Evolutionary conservation across 2,888 invertebrate species (phyloP).

Genomic region (Oxytorus armatus): DNA sequence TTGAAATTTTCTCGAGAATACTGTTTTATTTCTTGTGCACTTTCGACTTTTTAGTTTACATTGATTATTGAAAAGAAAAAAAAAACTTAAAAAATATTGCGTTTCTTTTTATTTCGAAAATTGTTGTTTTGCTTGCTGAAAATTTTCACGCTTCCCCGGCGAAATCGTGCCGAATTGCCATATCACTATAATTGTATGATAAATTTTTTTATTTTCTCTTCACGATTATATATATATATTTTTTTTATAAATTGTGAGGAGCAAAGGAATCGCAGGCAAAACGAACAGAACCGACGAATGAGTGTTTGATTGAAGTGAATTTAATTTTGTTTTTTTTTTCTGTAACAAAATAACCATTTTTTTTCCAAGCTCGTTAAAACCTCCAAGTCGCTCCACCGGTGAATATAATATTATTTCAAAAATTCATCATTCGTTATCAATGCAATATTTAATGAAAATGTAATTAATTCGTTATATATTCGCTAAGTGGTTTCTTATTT

Average conservation of each 20-base stretch:
- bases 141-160: conserved; percentile 10
- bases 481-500: no score
- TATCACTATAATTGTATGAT: conserved; percentile 18
- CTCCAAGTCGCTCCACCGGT: conserved; percentile 53
- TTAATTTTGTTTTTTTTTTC: conserved; percentile 7
- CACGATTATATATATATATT: conserved; percentile 6
- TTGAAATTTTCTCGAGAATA: no score
- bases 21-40: no score
- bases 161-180: conserved; percentile 11
- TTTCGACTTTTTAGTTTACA: no score
- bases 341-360: no score
- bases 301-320: conserved; percentile 23
- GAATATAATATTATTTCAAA: neutral
- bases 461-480: neutral
- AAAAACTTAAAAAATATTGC: no score
- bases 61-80: no score
- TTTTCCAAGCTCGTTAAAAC: conserved; percentile 2
- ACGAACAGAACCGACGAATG: conserved; percentile 35
- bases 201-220: conserved; percentile 1
- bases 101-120: no score
- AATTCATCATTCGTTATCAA: neutral
- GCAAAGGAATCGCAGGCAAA: conserved; percentile 34
- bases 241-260: neutral
- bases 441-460: neutral
- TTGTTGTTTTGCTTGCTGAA: conserved; percentile 9